Percentiles rank a stretch among this genome's conserved stretches.
Conservation (phyloP, 2,888 invertebrate genomes). For the Salpingus planirostris region DNA sequence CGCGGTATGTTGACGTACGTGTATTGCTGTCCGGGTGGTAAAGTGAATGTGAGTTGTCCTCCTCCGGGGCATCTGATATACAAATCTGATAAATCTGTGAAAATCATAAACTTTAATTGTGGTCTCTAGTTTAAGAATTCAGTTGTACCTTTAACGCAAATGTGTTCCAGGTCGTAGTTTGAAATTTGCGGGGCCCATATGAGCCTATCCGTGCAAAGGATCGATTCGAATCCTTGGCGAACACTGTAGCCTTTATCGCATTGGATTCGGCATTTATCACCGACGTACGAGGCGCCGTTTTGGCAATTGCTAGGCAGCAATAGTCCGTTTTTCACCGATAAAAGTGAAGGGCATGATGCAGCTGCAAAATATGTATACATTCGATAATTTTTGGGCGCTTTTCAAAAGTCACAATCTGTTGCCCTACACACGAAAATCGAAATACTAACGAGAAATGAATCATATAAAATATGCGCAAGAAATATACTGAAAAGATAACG, state of each 20-base stretch:
- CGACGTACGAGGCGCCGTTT: slow-evolving; percentile 40
- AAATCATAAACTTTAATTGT: slow-evolving; percentile 7
- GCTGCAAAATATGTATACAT: too few species aligned
- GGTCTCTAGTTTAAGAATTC: too few species aligned
- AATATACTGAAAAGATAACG: too few species aligned
- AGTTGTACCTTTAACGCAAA: too few species aligned
- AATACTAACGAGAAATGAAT: too few species aligned
- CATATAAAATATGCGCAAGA: too few species aligned
- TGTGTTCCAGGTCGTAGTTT: too few species aligned
- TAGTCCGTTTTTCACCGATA: slow-evolving; percentile 43
- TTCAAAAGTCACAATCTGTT: too few species aligned
- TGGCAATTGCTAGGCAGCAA: slow-evolving; percentile 46
- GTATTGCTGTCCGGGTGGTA: slow-evolving; percentile 43
- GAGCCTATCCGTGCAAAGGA: slow-evolving; percentile 27
- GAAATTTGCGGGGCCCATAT: too few species aligned
- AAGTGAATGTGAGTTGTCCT: slow-evolving; percentile 48
- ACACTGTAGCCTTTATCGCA: slow-evolving; percentile 44
- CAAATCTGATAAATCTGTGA: slow-evolving; percentile 41
- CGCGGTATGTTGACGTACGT: slow-evolving; percentile 46
- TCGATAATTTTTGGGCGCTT: too few species aligned
- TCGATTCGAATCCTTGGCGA: slow-evolving; percentile 17
- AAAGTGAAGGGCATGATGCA: slow-evolving; percentile 44
- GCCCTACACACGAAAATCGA: too few species aligned
- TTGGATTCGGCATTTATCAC: slow-evolving; percentile 43
- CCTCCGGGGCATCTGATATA: slow-evolving; percentile 54